phyloP scores from a whole-genome alignment of 2,113 vertebrate genomes.

The Perognathus longimembris region DNA sequence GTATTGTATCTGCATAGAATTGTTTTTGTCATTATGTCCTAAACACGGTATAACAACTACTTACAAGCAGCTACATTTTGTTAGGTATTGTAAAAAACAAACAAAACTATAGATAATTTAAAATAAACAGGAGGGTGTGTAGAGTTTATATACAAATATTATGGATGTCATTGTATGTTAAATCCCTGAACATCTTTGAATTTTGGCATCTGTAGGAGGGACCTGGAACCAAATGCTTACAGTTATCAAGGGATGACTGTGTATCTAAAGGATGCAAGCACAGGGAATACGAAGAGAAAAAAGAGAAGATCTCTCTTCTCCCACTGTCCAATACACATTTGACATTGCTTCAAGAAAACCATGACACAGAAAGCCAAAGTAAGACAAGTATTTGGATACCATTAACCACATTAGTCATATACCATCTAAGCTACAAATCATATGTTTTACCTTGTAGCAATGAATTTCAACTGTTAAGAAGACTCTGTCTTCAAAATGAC shows the following conservation, averaged over 20 bases:
- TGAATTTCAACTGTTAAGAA: neutral
- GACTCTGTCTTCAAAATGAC: slow-evolving; percentile 43
- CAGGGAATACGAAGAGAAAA: neutral
- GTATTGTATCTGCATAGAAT: neutral
- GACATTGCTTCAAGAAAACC: neutral
- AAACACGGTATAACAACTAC: neutral
- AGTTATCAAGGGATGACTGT: neutral
- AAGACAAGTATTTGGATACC: neutral
- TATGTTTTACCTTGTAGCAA: neutral
- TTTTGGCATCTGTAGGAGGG: no score
- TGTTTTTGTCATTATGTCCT: neutral
- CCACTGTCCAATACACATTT: neutral
- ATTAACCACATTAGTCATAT: neutral
- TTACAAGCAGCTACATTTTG: neutral
- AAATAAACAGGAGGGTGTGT: neutral
- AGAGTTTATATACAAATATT: neutral
- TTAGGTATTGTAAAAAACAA: neutral
- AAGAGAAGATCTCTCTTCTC: no score
- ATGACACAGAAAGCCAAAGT: neutral
- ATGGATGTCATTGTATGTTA: no score
- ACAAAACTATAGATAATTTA: neutral
- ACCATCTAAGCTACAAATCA: slow-evolving; percentile 20
- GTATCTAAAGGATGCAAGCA: neutral
- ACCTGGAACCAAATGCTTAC: no score
- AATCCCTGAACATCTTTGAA: no score